Percentiles rank a stretch among this genome's conserved stretches.
Evolutionary conservation across 2,797 vertebrate genomes (phyloP).

Genomic region (Strix occidentalis): DNA sequence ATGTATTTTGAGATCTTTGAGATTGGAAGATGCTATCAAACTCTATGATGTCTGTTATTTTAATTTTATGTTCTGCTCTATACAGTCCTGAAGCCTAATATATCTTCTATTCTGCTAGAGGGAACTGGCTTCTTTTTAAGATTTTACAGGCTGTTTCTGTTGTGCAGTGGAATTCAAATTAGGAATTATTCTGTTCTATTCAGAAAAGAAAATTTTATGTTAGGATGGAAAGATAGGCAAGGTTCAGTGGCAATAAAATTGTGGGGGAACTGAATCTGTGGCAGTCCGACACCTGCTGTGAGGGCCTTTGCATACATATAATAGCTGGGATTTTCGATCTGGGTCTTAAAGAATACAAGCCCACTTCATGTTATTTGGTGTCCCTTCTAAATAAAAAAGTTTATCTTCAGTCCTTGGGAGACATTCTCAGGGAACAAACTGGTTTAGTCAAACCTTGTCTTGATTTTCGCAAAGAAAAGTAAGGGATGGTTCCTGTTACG

Average conservation of each 20-base stretch:
- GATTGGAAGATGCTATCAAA: conserved; percentile 54
- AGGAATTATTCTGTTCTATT: conserved; percentile 24
- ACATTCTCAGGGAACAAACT: not conserved
- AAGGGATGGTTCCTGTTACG: not conserved
- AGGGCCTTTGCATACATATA: not conserved
- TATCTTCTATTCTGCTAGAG: conserved; percentile 59
- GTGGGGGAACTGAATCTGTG: not conserved
- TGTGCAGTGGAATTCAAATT: conserved; percentile 61
- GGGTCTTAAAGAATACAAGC: not conserved
- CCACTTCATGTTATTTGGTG: not conserved
- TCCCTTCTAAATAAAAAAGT: not conserved
- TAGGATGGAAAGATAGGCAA: not conserved
- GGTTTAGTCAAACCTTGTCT: not conserved
- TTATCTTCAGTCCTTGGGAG: not conserved
- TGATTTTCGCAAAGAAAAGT: not conserved
- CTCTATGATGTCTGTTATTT: conserved; percentile 60
- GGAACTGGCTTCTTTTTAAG: conserved; percentile 37
- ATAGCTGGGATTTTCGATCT: not conserved
- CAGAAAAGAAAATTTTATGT: not conserved
- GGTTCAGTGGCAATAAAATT: not conserved
- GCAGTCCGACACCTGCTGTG: not conserved
- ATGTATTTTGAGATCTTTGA: conserved; percentile 46
- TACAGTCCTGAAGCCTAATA: conserved; percentile 39
- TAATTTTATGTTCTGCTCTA: conserved; percentile 60
- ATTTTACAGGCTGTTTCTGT: conserved; percentile 53